A percentile compares a stretch with the other conserved stretches of the same genome.
These are phyloP conservation scores for Vombatus ursinus DNA, from an alignment of 2,113 vertebrate genomes.

Conservation along the genomic window DNA sequence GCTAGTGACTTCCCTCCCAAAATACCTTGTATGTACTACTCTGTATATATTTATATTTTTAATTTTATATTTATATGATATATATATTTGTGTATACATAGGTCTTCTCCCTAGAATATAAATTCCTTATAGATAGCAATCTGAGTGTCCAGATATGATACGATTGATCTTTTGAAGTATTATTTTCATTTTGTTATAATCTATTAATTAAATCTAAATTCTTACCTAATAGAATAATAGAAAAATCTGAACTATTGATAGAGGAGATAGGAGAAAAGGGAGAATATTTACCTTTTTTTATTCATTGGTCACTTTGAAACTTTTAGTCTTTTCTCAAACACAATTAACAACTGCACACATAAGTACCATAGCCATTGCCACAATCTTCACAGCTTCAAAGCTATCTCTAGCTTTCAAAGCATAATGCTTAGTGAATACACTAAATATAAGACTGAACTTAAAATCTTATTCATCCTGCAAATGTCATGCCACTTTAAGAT, in stretches of 20 bases:
- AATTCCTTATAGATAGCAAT: no score
- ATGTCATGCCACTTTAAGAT: constrained; percentile 73
- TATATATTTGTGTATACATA: no score
- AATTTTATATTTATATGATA: no score
- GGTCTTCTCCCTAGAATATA: no score
- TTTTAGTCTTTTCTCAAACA: constrained; percentile 44
- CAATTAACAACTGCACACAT: constrained; percentile 63
- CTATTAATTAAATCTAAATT: neutral
- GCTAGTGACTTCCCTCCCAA: no score
- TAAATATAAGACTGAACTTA: constrained; percentile 77
- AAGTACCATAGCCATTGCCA: constrained; percentile 68
- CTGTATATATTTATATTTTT: no score
- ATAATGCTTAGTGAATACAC: constrained; percentile 58
- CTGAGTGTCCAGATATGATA: neutral
- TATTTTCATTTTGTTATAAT: neutral
- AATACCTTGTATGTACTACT: no score
- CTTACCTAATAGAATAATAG: neutral
- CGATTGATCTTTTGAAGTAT: neutral
- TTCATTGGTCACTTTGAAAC: constrained; percentile 50
- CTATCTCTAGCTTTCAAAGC: constrained; percentile 56
- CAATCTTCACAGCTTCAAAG: constrained; percentile 46
- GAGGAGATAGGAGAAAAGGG: neutral
- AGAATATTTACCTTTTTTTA: neutral
- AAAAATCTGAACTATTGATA: neutral
- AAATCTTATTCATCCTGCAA: constrained; percentile 81